These are phyloP conservation scores for Colletes latitarsis DNA, from an alignment of 1,140 invertebrate genomes.

Conservation along the genomic window DNA sequence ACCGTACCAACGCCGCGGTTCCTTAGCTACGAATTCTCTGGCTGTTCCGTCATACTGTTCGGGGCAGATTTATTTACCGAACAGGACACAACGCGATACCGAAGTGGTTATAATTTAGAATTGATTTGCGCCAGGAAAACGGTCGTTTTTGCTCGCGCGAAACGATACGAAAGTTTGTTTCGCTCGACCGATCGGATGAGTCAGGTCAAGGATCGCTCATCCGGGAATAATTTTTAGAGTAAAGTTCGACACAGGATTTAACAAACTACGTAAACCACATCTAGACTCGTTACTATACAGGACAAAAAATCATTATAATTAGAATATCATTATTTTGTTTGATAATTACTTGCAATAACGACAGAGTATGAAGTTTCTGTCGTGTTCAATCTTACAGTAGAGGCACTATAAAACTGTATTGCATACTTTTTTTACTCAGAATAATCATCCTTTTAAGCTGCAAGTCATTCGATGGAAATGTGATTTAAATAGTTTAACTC, in stretches of 20 bases:
- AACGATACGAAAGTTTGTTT: constrained; percentile 23
- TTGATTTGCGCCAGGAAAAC: constrained; percentile 54
- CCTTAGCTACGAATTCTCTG: constrained; percentile 26
- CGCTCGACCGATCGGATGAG: constrained; percentile 29
- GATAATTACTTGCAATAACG: too few relatives aligned
- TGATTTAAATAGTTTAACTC: too few relatives aligned
- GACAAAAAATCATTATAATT: too few relatives aligned
- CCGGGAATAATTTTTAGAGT: constrained; percentile 14
- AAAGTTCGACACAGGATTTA: not conserved
- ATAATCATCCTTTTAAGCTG: too few relatives aligned
- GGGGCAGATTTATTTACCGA: constrained; percentile 18
- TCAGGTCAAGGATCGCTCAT: constrained; percentile 46
- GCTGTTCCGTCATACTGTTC: constrained; percentile 53
- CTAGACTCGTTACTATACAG: too few relatives aligned
- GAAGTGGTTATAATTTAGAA: constrained; percentile 56
- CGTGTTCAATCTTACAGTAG: too few relatives aligned
- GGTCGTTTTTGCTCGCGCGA: constrained; percentile 31
- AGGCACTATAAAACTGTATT: too few relatives aligned
- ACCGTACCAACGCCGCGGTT: constrained; percentile 56
- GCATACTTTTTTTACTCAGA: too few relatives aligned
- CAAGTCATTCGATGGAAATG: too few relatives aligned
- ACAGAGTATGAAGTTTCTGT: too few relatives aligned
- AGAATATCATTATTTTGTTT: too few relatives aligned
- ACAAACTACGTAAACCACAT: too few relatives aligned
- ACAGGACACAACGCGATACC: not conserved